These are phyloP conservation scores for Piezodorus guildinii DNA, from an alignment of 1,140 invertebrate species.

Conservation along the genomic window DNA sequence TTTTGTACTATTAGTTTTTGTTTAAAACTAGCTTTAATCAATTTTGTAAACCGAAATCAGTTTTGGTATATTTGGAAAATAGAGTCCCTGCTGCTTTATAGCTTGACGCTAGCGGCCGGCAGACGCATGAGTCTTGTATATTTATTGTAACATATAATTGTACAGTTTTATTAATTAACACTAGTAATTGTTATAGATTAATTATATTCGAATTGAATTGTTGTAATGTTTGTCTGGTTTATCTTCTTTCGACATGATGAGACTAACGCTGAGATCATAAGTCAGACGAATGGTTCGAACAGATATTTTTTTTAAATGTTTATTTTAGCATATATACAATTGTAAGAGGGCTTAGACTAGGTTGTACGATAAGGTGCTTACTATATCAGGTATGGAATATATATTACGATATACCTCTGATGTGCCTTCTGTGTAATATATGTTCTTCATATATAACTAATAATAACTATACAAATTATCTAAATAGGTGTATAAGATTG, in stretches of 20 bases:
- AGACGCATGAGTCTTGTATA: neutral
- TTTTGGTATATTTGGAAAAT: too few species aligned
- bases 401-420: conserved; percentile 5
- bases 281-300: neutral
- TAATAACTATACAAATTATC: neutral
- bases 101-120: neutral
- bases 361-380: conserved; percentile 1
- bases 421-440: conserved; percentile 5
- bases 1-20: too few species aligned
- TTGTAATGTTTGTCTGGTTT: neutral
- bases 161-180: neutral
- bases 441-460: conserved; percentile 1
- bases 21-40: too few species aligned
- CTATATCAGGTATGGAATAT: conserved; percentile 7
- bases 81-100: neutral
- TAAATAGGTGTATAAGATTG: conserved; percentile 3
- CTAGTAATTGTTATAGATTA: conserved; percentile 5
- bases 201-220: neutral
- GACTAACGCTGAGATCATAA: neutral
- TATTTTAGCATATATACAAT: conserved; percentile 2
- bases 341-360: neutral
- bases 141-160: neutral
- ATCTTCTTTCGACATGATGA: neutral
- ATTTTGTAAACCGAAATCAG: too few species aligned
- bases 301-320: neutral